phyloP scores from a whole-genome alignment of 2,797 vertebrate genomes.

The Spatula clypeata region DNA sequence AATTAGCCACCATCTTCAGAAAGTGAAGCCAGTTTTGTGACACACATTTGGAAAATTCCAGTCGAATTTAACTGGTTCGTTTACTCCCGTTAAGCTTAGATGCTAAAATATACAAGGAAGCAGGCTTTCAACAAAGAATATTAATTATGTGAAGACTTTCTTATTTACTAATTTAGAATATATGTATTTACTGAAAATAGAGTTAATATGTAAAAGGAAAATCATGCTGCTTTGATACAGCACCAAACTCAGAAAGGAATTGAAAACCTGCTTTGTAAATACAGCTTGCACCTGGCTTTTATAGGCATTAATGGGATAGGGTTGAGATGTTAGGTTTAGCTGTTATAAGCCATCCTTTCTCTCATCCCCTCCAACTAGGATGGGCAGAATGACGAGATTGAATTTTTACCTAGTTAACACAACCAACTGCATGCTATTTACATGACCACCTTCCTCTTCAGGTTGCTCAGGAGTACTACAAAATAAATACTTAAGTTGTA shows the following conservation, averaged over 20 bases:
- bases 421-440: not conserved
- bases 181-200: not conserved
- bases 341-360: not conserved
- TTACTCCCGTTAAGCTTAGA: not conserved
- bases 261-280: not conserved
- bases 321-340: not conserved
- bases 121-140: not conserved
- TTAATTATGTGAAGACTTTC: not conserved
- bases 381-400: not conserved
- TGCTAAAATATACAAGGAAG: not conserved
- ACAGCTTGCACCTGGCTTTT: not conserved
- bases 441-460: not conserved
- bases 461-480: not conserved
- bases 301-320: accelerated
- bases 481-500: not conserved
- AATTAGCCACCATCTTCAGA: slow-evolving; percentile 23
- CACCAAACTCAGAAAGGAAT: not conserved
- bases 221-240: not conserved
- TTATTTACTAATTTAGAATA: not conserved
- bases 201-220: not conserved
- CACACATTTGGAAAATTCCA: not conserved
- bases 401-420: not conserved
- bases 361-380: not conserved
- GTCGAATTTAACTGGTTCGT: not conserved
- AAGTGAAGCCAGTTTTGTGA: not conserved